Percentiles rank a stretch among this genome's conserved stretches.
Evolutionary conservation across 2,888 invertebrate species (phyloP).

Genomic region (Tineola bisselliella): DNA sequence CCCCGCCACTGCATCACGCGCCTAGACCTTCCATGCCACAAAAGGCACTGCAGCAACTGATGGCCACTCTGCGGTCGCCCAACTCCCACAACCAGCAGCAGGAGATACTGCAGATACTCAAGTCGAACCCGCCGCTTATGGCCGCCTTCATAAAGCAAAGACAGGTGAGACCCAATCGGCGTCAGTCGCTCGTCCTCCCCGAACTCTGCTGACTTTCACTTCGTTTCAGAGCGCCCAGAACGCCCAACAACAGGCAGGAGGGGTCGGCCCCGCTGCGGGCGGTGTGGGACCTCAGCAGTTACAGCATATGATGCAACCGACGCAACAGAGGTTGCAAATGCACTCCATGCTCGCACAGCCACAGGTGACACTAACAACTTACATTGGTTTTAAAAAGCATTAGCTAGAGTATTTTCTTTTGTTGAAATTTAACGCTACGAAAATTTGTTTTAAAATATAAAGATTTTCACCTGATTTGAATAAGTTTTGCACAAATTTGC

Average conservation of each 20-base stretch:
- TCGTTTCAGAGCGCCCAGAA: conserved; percentile 50
- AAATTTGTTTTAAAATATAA: too few species aligned
- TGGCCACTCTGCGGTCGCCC: conserved; percentile 90
- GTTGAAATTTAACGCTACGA: too few species aligned
- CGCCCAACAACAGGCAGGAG: conserved; percentile 44
- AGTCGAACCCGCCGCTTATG: conserved; percentile 94
- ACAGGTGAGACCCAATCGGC: conserved; percentile 67
- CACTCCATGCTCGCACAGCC: conserved; percentile 67
- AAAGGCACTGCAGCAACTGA: conserved; percentile 83
- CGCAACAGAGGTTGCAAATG: conserved; percentile 65
- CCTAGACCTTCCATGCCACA: conserved; percentile 52
- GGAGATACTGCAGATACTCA: conserved; percentile 87
- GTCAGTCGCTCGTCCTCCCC: not conserved
- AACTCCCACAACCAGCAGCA: conserved; percentile 92
- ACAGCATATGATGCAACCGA: conserved; percentile 66
- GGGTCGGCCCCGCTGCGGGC: conserved; percentile 43
- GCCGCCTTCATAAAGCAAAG: conserved; percentile 93
- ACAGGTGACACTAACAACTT: conserved; percentile 42
- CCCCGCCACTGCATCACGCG: conserved; percentile 22
- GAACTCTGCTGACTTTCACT: not conserved
- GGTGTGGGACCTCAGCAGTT: conserved; percentile 39
- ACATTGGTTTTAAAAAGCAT: too few species aligned
- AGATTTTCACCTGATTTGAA: too few species aligned
- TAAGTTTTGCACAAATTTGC: too few species aligned
- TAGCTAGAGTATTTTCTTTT: too few species aligned